phyloP scores from a whole-genome alignment of 2,113 vertebrate species.

The Diadophis punctatus region DNA sequence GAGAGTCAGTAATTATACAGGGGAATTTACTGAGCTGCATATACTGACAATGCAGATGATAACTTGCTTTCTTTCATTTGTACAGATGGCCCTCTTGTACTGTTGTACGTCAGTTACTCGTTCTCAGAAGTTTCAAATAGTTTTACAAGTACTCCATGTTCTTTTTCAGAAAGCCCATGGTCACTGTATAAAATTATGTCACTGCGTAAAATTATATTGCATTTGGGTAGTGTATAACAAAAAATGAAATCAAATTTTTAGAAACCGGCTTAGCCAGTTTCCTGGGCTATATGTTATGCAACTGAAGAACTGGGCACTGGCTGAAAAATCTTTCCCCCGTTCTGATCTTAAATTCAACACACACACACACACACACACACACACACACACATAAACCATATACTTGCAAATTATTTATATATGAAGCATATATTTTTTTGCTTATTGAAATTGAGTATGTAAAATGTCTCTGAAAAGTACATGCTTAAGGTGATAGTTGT shows the following conservation, averaged over 20 bases:
- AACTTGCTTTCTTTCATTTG: neutral
- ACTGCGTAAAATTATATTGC: neutral
- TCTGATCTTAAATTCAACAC: slow-evolving; percentile 8
- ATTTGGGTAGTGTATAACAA: neutral
- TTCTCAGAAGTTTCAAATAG: neutral
- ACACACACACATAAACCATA: neutral
- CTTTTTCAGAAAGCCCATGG: neutral
- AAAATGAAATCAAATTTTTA: neutral
- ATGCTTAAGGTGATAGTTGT: neutral
- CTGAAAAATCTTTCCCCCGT: neutral
- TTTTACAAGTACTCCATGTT: neutral
- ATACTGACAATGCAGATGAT: neutral
- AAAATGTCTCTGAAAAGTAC: neutral
- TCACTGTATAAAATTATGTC: neutral
- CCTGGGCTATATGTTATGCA: neutral
- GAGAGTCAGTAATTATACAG: neutral
- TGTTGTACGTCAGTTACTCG: neutral
- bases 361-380: neutral
- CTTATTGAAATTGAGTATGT: neutral
- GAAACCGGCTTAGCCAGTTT: neutral
- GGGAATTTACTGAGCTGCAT: neutral
- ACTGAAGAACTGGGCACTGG: neutral
- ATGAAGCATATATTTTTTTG: neutral
- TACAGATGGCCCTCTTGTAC: neutral
- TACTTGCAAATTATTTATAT: neutral